Percentiles rank a stretch among this genome's conserved stretches.
Conservation (phyloP, 1,140 invertebrate genomes). For the Drosophila insularis region DNA sequence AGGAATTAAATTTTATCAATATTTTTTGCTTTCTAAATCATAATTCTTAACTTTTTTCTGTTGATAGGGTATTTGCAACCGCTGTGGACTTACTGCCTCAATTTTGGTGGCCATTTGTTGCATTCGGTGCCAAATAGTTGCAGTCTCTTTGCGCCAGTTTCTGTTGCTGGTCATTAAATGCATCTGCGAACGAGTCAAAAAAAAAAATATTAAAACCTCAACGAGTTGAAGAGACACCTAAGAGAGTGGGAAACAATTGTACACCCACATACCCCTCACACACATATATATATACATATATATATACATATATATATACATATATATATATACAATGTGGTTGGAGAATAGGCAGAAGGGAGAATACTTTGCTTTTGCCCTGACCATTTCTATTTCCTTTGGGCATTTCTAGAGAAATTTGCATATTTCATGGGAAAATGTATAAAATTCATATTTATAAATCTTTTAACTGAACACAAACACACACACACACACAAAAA, state of each 20-base stretch:
- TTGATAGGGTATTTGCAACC: slow-evolving; percentile 34
- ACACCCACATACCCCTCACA: background rate
- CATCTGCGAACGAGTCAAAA: slow-evolving; percentile 54
- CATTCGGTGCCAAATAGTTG: slow-evolving; percentile 39
- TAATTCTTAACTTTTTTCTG: background rate
- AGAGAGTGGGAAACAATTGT: slow-evolving; percentile 1
- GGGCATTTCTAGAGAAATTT: slow-evolving; percentile 71
- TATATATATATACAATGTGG: background rate
- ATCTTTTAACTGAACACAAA: slow-evolving; percentile 77
- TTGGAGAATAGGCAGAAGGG: background rate
- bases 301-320: background rate
- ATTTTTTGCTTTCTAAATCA: background rate
- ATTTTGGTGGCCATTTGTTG: slow-evolving; percentile 66
- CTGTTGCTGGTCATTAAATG: slow-evolving; percentile 61
- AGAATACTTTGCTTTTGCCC: slow-evolving; percentile 39
- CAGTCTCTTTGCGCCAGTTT: slow-evolving; percentile 36
- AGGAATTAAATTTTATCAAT: no score
- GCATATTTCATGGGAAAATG: slow-evolving; percentile 79
- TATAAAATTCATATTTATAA: slow-evolving; percentile 81
- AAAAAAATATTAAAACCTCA: slow-evolving; percentile 34
- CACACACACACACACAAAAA: slow-evolving; percentile 51
- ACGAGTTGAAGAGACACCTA: slow-evolving; percentile 34
- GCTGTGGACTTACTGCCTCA: background rate
- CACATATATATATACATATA: background rate
- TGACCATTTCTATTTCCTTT: slow-evolving; percentile 77